Conservation (phyloP, 1,140 invertebrate species). For the Dinoponera quadriceps region DNA sequence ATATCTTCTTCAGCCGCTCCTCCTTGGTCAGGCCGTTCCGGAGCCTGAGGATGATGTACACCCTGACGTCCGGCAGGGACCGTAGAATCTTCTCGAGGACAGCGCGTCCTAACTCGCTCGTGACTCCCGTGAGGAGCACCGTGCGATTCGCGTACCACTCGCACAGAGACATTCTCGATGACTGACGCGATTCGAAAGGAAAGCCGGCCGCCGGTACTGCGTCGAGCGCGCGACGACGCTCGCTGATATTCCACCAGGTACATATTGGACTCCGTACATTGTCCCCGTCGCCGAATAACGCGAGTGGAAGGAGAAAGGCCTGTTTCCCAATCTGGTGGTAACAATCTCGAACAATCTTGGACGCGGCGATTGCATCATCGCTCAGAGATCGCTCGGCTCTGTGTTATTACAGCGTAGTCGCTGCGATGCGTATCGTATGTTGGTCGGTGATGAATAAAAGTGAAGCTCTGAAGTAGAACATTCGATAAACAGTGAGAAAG, state of each 20-base stretch:
- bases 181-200: conserved; percentile 66
- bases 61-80: conserved; percentile 68
- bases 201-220: conserved; percentile 1
- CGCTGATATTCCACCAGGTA: not conserved
- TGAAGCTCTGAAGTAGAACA: too few relatives aligned
- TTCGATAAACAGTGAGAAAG: too few relatives aligned
- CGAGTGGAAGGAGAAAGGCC: not conserved
- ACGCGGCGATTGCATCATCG: too few relatives aligned
- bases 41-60: conserved; percentile 73
- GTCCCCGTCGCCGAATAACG: not conserved
- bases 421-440: too few relatives aligned
- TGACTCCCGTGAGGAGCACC: conserved; percentile 78
- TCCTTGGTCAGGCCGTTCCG: conserved; percentile 61
- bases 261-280: not conserved
- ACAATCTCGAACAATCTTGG: not conserved
- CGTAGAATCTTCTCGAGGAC: conserved; percentile 79
- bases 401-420: too few relatives aligned
- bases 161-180: conserved; percentile 75
- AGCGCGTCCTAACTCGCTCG: conserved; percentile 75
- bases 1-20: conserved; percentile 77
- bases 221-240: not conserved
- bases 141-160: conserved; percentile 78
- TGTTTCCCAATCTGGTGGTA: not conserved
- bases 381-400: too few relatives aligned
- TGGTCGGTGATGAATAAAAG: too few relatives aligned